Conservation (phyloP, 2,113 vertebrate species). For the Hyaena hyaena region DNA sequence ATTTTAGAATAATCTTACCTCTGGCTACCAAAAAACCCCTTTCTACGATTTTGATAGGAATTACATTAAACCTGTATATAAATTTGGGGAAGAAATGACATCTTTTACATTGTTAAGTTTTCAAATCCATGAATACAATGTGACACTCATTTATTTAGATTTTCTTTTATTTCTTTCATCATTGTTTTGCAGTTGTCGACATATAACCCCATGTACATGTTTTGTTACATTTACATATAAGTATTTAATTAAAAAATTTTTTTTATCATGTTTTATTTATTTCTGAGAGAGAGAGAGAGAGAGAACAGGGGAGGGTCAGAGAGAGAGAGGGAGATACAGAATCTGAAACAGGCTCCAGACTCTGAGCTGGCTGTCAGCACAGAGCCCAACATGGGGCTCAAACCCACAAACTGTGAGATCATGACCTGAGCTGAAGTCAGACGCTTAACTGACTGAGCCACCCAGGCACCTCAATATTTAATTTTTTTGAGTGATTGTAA, state of each 20-base stretch:
- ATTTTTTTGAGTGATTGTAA: not conserved
- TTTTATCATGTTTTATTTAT: too few species aligned
- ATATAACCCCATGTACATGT: not conserved
- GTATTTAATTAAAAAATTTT: not conserved
- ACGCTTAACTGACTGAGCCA: too few species aligned
- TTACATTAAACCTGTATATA: not conserved
- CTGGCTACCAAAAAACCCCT: not conserved
- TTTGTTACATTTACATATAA: not conserved
- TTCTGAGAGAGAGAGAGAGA: too few species aligned
- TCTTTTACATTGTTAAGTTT: not conserved
- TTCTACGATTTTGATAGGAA: not conserved
- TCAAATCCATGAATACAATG: not conserved
- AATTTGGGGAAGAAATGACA: not conserved
- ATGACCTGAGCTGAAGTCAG: too few species aligned
- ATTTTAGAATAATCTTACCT: conserved; percentile 26
- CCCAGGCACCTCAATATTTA: too few species aligned
- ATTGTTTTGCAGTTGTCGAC: not conserved
- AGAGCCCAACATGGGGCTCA: too few species aligned
- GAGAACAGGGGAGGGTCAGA: too few species aligned
- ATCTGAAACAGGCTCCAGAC: too few species aligned
- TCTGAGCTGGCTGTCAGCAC: too few species aligned
- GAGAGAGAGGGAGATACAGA: too few species aligned
- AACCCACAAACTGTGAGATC: too few species aligned
- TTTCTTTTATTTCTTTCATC: not conserved
- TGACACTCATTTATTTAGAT: not conserved